These are phyloP conservation scores for Oceanodroma tethys DNA, from an alignment of 2,113 vertebrate genomes.

Conservation along the genomic window DNA sequence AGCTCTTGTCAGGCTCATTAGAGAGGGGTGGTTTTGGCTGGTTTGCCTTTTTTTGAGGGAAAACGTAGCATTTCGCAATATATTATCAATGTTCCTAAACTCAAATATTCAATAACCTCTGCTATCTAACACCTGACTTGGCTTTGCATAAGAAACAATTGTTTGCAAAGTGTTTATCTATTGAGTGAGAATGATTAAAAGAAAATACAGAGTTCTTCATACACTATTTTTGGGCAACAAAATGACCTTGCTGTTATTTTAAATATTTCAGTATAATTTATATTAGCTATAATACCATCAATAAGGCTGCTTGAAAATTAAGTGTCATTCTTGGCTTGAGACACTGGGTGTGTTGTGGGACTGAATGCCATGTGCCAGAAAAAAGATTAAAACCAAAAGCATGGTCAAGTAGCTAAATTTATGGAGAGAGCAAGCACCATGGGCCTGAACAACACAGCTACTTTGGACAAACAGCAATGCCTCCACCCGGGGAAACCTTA, in stretches of 20 bases:
- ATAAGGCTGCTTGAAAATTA: constrained; percentile 52
- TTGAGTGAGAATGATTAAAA: constrained; percentile 41
- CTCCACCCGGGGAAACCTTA: not conserved
- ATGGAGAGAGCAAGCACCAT: not conserved
- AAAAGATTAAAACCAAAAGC: constrained; percentile 59
- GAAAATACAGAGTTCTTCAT: not conserved
- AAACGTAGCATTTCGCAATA: not conserved
- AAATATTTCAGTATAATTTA: constrained; percentile 58
- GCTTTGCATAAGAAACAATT: constrained; percentile 10
- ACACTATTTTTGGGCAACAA: constrained; percentile 9
- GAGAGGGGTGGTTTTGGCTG: not conserved
- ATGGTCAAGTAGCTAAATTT: not conserved
- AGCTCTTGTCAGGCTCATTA: constrained; percentile 48
- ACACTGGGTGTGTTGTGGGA: constrained; percentile 27
- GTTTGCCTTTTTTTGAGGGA: not conserved
- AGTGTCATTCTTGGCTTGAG: constrained; percentile 61
- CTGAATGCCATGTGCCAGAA: constrained; percentile 50
- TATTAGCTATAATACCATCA: constrained; percentile 48
- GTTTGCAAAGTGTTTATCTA: constrained; percentile 44
- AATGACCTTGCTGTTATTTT: constrained; percentile 28
- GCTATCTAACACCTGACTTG: constrained; percentile 40
- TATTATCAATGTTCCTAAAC: not conserved
- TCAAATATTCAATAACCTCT: not conserved
- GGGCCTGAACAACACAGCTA: not conserved
- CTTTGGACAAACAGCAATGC: not conserved